These are phyloP conservation scores for Anguilla pacifica DNA, from an alignment of 2,797 vertebrate genomes.

Conservation along the genomic window DNA sequence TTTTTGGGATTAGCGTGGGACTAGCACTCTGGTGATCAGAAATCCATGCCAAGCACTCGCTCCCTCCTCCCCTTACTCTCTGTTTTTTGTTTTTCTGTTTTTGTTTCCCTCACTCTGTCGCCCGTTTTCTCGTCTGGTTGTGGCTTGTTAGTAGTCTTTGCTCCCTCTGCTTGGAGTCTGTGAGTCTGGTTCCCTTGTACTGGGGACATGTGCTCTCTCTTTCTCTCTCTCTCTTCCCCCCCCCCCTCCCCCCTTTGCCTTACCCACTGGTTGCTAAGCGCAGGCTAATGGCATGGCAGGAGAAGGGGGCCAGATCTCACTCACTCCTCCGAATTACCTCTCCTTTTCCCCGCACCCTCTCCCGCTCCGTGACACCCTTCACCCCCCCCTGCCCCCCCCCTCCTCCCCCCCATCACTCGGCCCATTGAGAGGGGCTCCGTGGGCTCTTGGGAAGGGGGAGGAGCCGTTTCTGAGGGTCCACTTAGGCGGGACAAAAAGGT, in stretches of 20 bases:
- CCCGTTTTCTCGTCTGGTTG: constrained; percentile 40
- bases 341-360: constrained; percentile 45
- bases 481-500: constrained; percentile 84
- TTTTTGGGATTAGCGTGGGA: neutral
- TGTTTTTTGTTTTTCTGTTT: constrained; percentile 20
- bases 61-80: neutral
- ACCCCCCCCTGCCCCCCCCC: constrained; percentile 43
- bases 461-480: constrained; percentile 78
- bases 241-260: constrained; percentile 47
- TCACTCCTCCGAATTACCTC: constrained; percentile 67
- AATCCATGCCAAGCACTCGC: neutral
- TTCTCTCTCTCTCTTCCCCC: constrained; percentile 26
- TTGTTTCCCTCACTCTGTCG: constrained; percentile 45
- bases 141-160: constrained; percentile 29
- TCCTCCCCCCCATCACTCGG: constrained; percentile 37
- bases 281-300: constrained; percentile 79
- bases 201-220: constrained; percentile 5
- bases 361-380: constrained; percentile 1
- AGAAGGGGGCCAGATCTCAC: constrained; percentile 79
- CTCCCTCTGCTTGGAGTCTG: constrained; percentile 40
- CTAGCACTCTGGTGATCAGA: neutral
- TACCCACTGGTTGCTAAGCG: constrained; percentile 89
- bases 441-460: constrained; percentile 75
- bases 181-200: constrained; percentile 45
- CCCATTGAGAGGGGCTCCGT: constrained; percentile 62